These are phyloP conservation scores for Haliclona indistincta DNA, from an alignment of 37 sponge, comb jelly and placozoan genomes.

Conservation along the genomic window DNA sequence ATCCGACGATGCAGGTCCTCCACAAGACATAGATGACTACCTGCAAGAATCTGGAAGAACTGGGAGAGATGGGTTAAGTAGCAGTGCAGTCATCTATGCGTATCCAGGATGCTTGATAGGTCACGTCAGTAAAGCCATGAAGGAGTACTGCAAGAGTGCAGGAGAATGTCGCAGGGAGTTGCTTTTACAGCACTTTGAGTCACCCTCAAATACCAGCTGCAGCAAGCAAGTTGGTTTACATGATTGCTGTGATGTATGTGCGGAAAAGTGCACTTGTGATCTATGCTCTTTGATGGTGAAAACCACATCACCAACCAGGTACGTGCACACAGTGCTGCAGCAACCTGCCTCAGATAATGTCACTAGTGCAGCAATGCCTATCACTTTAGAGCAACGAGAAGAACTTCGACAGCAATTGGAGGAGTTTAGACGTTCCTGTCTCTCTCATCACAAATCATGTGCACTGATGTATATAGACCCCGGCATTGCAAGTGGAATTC, in stretches of 20 bases:
- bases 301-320: too few relatives aligned
- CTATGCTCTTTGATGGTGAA: too few relatives aligned
- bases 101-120: slow-evolving; percentile 6
- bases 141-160: slow-evolving; percentile 8
- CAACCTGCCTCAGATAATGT: too few relatives aligned
- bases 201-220: neutral
- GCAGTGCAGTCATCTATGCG: neutral
- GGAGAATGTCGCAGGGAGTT: neutral
- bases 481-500: neutral
- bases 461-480: neutral
- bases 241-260: neutral
- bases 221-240: neutral
- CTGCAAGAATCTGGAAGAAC: slow-evolving; percentile 12
- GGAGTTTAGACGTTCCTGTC: too few relatives aligned
- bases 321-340: too few relatives aligned
- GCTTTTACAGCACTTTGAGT: too few relatives aligned
- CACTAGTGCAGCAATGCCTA: too few relatives aligned
- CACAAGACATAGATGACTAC: slow-evolving; percentile 17
- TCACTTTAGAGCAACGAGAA: too few relatives aligned
- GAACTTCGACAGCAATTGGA: too few relatives aligned
- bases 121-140: slow-evolving; percentile 14
- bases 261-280: neutral
- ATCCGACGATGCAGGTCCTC: slow-evolving; percentile 13
- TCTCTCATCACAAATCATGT: too few relatives aligned
- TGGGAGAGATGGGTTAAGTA: neutral